A percentile compares a stretch with the other conserved stretches of the same genome.
Evolutionary conservation across 2,888 invertebrate species (phyloP).

Genomic region (Pyrrhosoma nymphula): DNA sequence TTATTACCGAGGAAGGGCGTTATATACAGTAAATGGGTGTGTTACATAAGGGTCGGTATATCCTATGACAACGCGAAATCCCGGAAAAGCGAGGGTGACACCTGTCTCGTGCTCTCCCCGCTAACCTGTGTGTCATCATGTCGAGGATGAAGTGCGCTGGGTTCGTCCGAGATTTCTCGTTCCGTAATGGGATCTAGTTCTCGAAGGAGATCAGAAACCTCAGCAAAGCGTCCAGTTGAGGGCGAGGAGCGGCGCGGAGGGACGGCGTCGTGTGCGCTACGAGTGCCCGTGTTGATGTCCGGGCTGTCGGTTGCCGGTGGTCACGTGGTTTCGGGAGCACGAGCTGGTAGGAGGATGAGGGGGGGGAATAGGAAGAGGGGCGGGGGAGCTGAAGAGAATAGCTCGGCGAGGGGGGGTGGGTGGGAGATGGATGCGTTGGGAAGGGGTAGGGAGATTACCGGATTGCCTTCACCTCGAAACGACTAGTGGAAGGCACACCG

Average conservation of each 20-base stretch:
- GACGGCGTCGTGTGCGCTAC: too few relatives aligned
- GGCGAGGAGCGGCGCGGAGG: not conserved
- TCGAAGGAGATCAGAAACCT: slow-evolving; percentile 22
- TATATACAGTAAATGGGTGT: too few relatives aligned
- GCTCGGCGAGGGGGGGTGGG: not conserved
- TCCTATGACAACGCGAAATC: not conserved
- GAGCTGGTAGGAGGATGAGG: not conserved
- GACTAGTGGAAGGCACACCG: not conserved
- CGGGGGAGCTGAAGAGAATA: not conserved
- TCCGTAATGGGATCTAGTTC: not conserved
- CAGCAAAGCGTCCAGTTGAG: not conserved
- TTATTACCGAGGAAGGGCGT: too few relatives aligned
- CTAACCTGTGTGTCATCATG: not conserved
- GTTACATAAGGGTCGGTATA: too few relatives aligned
- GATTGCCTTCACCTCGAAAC: slow-evolving; percentile 66
- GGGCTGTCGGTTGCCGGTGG: not conserved
- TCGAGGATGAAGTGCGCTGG: not conserved
- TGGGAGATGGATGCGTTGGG: not conserved
- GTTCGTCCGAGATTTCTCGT: not conserved
- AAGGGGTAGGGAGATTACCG: not conserved
- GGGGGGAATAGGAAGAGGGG: not conserved
- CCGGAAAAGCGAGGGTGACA: not conserved
- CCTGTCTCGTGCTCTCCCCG: not conserved
- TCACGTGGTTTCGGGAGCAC: not conserved
- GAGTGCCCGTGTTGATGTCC: not conserved